Base-by-base conservation (phyloP, 1,140 invertebrate species). In the Heliconius eleuchia region DNA sequence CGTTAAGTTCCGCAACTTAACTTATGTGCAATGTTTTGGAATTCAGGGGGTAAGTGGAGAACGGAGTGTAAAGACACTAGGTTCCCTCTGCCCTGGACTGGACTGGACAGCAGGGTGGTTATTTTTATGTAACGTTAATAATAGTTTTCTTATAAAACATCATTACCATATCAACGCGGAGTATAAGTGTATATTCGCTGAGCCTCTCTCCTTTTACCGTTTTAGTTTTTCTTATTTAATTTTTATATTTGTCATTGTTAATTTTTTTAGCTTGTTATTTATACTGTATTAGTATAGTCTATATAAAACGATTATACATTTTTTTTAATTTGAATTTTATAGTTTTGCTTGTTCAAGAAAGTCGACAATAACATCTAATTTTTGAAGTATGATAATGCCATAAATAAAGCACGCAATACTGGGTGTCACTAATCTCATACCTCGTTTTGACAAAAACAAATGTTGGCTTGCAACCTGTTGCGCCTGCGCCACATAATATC, bases 371-470 rank as follows among this genome's bases (percentile, higher is more conserved):
- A 27, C 11, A 30, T 27, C 11, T 6, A 66, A 16, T 66, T 66
- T 66, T 30, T 66, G 60, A 66, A 66, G 0, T 27, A 66, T 11
- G 27, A 66, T 1, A 66, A 16, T 66, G 60, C 23, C 60, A 66
- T 66, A 66, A 66, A 66, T 27, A 66, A 66, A 23, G 27, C 60
- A 66, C 3, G 60, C 13, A 16, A 27, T 71, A 30, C 16, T 27
- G 50, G 42, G 42, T 76, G 74, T 76, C 39, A 46, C 74, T 30
- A 76, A 71, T 70, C 16, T 23, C 60, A 60, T 76, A 80, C 16
- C 70, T 80, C 70, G 72, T 73, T 80, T 80, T 71, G 72, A 73
- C 73, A 50, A 80, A 72, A 80, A 80, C 78, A 76, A 80, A 80
- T 73, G 74, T 76, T 73, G 66, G 46, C 50, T 11, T n/a, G 52